Base-by-base conservation (phyloP, 35 echinoderm and acorn worm species). In the Acanthaster planci region DNA sequence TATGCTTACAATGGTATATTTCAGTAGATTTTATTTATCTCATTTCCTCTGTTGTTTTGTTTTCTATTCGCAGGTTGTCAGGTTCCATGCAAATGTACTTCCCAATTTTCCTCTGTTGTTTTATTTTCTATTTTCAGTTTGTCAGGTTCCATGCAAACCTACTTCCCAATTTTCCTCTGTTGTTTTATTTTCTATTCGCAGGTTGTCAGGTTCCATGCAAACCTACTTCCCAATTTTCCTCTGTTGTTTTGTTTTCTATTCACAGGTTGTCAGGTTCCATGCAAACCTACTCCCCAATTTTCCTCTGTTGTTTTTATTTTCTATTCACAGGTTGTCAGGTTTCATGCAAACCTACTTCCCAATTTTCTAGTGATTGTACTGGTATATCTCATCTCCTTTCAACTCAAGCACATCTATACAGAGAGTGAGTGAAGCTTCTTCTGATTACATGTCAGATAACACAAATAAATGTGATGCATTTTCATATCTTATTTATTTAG, bases 291-390 rank as follows among this genome's bases (percentile, higher is more conserved):
- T 14, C 2, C 9, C 2, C 22, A 31, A 27, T 8, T 72, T 72
- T 0, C 30, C 26, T 72, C 21, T 12, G 57, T 1, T 30, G 8
- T 72, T 23, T 72, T 72, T 72, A 31, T 36, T 18, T 60, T 60
- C 5, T 14, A 2, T 14, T 72, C 34, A 3, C 64, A 72, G 64
- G 34, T 72, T 34, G n/a, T 72, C 64, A 72, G 64, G 30, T 72
- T 72, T 26, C 64, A 72, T 34, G 64, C 64, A 31, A 72, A 72
- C n/a, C 23, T 72, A 36, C 64, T 72, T 35, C 64, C 64, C 18
- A 72, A 35, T 8, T 72, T 72, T 9, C 26, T 72, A 12, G 64
- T 72, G 19, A 9, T 72, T 26, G 64, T 72, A 2, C 64, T 72
- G 64, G 64, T 72, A 26, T 72, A 26, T 36, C 26, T 34, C 3